These are phyloP conservation scores for Drosophila colorata DNA, from an alignment of 2,888 invertebrate genomes.

Conservation along the genomic window DNA sequence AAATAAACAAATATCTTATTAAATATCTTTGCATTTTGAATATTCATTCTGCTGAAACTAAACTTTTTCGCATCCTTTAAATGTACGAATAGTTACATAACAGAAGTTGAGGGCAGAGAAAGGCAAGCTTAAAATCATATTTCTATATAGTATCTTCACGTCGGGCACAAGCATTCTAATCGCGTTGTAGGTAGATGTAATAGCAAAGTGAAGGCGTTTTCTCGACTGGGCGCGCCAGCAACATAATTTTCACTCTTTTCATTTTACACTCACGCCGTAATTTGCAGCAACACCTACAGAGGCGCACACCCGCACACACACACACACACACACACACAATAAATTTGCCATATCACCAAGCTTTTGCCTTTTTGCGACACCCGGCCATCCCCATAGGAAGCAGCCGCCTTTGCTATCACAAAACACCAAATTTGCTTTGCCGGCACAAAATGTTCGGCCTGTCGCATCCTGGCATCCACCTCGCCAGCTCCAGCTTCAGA, in stretches of 20 bases:
- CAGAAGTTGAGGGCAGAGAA: too few relatives aligned
- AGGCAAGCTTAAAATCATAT: too few relatives aligned
- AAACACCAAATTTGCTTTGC: conserved; percentile 37
- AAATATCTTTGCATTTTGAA: too few relatives aligned
- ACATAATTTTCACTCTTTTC: conserved; percentile 57
- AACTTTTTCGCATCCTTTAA: too few relatives aligned
- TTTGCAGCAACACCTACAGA: conserved; percentile 28
- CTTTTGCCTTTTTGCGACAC: conserved; percentile 9
- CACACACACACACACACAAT: conserved; percentile 26
- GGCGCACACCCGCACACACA: conserved; percentile 14
- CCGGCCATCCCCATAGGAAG: neutral
- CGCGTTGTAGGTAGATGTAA: neutral
- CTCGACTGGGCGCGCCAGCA: conserved; percentile 29
- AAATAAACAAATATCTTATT: too few relatives aligned
- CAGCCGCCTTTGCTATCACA: conserved; percentile 13
- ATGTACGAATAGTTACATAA: too few relatives aligned
- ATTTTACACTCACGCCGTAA: conserved; percentile 26
- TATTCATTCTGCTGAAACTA: too few relatives aligned
- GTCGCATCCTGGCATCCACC: conserved; percentile 19
- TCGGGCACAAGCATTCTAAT: neutral
- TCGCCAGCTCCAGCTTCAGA: conserved; percentile 8
- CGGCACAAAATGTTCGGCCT: conserved; percentile 44
- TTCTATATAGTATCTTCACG: neutral
- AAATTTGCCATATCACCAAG: conserved; percentile 49
- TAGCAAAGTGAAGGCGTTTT: conserved; percentile 14